These are phyloP conservation scores for Aleiodes leptofemur DNA, from an alignment of 2,888 invertebrate species.

Conservation along the genomic window DNA sequence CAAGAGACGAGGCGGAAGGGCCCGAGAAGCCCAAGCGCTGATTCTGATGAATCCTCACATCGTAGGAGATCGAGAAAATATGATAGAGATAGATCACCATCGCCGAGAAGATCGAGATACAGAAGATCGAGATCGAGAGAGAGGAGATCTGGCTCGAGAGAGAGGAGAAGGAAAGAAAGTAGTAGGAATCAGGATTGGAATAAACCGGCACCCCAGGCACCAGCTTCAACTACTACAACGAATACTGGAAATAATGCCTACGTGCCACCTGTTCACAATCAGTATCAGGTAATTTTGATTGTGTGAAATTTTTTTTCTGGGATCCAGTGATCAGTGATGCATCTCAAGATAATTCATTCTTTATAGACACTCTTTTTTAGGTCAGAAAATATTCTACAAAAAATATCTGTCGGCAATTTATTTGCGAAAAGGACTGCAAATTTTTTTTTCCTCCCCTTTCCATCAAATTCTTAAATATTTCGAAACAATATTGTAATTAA, in stretches of 20 bases:
- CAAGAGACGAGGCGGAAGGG: constrained; percentile 67
- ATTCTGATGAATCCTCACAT: constrained; percentile 70
- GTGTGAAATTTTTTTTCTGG: no score
- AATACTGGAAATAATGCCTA: constrained; percentile 62
- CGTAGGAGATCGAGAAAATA: constrained; percentile 70
- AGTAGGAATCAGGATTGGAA: constrained; percentile 66
- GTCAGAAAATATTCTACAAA: no score
- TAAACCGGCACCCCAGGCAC: constrained; percentile 59
- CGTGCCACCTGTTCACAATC: constrained; percentile 67
- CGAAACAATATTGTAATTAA: no score
- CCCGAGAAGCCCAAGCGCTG: constrained; percentile 70
- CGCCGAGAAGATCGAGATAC: constrained; percentile 70
- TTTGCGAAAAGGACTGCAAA: no score
- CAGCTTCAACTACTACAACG: constrained; percentile 57
- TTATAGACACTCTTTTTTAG: no score
- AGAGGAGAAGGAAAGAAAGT: constrained; percentile 66
- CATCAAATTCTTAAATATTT: no score
- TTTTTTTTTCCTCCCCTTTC: no score
- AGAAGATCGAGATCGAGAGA: constrained; percentile 70
- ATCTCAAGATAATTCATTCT: no score
- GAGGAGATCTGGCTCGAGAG: constrained; percentile 68
- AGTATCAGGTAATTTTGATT: constrained; percentile 68
- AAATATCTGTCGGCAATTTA: no score
- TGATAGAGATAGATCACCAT: constrained; percentile 67
- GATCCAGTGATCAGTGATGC: no score